phyloP scores from a whole-genome alignment of 2,113 vertebrate genomes.

The Eurypyga helias region DNA sequence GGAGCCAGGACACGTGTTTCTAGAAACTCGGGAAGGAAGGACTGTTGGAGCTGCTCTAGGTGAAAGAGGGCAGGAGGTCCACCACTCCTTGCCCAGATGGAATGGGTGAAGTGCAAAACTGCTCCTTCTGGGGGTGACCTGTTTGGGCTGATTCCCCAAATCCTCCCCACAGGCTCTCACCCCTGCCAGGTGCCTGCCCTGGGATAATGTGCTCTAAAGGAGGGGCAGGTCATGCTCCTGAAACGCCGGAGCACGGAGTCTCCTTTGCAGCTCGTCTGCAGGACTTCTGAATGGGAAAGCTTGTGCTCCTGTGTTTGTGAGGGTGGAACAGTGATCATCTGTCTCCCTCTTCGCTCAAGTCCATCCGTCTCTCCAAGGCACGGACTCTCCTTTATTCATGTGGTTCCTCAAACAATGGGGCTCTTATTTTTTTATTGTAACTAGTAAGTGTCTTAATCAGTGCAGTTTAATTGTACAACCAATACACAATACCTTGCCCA shows the following conservation, averaged over 20 bases:
- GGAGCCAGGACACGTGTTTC: background rate
- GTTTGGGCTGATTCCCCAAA: rapidly evolving
- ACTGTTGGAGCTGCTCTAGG: background rate
- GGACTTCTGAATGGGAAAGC: background rate
- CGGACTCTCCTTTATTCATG: background rate
- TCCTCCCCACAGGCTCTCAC: background rate
- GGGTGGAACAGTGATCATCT: background rate
- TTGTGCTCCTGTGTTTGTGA: background rate
- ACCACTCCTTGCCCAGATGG: background rate
- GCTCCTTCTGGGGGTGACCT: background rate
- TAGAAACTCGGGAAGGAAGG: background rate
- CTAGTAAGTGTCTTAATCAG: background rate
- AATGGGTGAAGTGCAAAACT: background rate
- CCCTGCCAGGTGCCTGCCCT: background rate
- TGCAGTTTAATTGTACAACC: background rate
- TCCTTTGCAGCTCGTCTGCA: background rate
- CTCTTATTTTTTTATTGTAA: background rate
- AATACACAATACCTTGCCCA: background rate
- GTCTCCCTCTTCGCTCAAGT: background rate
- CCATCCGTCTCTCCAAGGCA: background rate
- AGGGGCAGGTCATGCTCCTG: background rate
- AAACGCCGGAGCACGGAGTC: rapidly evolving
- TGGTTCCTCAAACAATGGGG: background rate
- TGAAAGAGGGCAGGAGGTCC: background rate
- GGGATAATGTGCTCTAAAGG: background rate